These are phyloP conservation scores for Sylvicola fuscatus DNA, from an alignment of 2,888 invertebrate genomes.

Conservation along the genomic window DNA sequence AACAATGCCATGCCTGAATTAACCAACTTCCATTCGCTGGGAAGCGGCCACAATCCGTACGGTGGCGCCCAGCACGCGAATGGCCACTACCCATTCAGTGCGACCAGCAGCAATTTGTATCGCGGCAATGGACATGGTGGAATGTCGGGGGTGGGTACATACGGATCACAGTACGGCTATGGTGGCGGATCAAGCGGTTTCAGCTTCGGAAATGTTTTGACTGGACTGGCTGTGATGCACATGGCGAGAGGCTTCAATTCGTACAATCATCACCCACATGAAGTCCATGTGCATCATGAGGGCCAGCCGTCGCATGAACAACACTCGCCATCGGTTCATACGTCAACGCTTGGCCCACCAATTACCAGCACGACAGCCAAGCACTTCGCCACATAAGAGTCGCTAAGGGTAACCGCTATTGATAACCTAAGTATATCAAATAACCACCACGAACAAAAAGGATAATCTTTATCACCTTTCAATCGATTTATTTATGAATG, in stretches of 20 bases:
- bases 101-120: too few relatives aligned
- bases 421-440: too few relatives aligned
- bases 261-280: neutral
- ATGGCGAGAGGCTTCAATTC: conserved; percentile 1
- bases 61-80: neutral
- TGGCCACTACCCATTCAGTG: neutral
- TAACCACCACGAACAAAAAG: too few relatives aligned
- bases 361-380: too few relatives aligned
- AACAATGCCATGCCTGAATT: neutral
- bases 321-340: too few relatives aligned
- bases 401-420: too few relatives aligned
- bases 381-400: too few relatives aligned
- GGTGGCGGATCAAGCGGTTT: neutral
- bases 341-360: too few relatives aligned
- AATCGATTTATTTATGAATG: too few relatives aligned
- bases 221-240: neutral
- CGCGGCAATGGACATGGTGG: neutral
- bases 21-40: neutral
- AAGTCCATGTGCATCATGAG: neutral
- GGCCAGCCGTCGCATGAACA: too few relatives aligned
- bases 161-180: neutral
- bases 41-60: neutral
- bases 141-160: neutral
- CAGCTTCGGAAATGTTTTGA: conserved; percentile 1
- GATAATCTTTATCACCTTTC: too few relatives aligned